These are phyloP conservation scores for Aporophyla nigra DNA, from an alignment of 2,888 invertebrate species.

Conservation along the genomic window DNA sequence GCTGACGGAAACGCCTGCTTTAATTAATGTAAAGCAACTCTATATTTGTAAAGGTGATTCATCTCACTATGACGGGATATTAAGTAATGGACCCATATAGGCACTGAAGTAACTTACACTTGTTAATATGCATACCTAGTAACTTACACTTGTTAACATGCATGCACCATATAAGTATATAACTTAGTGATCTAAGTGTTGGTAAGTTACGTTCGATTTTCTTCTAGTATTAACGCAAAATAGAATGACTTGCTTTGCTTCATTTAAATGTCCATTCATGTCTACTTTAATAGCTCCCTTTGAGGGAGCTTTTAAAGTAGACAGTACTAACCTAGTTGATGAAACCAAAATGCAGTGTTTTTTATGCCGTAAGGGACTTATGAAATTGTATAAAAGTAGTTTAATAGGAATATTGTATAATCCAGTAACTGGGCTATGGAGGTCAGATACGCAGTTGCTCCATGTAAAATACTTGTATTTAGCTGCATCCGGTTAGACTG, in stretches of 20 bases:
- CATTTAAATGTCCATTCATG: background rate
- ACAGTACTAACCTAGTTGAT: background rate
- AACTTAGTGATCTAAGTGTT: background rate
- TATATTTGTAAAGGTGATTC: slow-evolving; percentile 22
- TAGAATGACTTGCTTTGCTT: background rate
- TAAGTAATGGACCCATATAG: slow-evolving; percentile 41
- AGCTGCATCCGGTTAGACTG: too few relatives aligned
- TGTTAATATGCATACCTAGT: slow-evolving; percentile 36
- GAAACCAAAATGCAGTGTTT: background rate
- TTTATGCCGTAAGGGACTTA: too few relatives aligned
- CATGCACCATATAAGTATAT: slow-evolving; percentile 10
- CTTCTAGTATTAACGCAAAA: background rate
- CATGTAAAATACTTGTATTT: too few relatives aligned
- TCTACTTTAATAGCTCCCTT: too few relatives aligned
- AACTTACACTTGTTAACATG: slow-evolving; percentile 42
- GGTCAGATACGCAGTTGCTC: too few relatives aligned
- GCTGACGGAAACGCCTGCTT: slow-evolving; percentile 24
- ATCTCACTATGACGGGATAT: slow-evolving; percentile 48
- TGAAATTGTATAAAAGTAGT: background rate
- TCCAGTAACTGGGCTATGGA: too few relatives aligned
- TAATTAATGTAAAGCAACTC: slow-evolving; percentile 24
- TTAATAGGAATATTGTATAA: background rate
- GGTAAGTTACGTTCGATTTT: background rate
- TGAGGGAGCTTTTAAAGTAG: background rate
- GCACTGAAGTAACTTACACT: slow-evolving; percentile 35